These are phyloP conservation scores for Terebella lapidaria DNA, from an alignment of 2,888 invertebrate genomes.

Conservation along the genomic window DNA sequence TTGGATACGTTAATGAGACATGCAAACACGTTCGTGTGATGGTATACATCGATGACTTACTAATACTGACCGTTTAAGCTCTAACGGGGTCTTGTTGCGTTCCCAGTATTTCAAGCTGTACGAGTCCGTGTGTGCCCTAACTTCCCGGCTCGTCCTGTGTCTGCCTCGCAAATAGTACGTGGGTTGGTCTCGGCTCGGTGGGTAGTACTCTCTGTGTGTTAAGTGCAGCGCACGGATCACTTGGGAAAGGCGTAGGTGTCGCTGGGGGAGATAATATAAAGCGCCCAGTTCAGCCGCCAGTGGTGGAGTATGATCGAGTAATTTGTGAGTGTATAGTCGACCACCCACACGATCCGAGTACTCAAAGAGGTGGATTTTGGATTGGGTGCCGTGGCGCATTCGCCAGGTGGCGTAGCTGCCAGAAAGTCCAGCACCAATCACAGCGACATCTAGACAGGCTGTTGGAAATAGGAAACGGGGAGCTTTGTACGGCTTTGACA, in stretches of 20 bases:
- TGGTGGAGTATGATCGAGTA: background rate
- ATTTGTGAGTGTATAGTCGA: slow-evolving; percentile 11
- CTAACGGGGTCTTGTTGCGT: slow-evolving; percentile 1
- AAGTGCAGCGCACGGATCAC: slow-evolving; percentile 21
- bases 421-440: slow-evolving; percentile 21
- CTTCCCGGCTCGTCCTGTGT: slow-evolving; percentile 2
- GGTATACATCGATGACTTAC: too few relatives aligned
- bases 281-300: slow-evolving; percentile 16
- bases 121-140: slow-evolving; percentile 2
- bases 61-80: slow-evolving; percentile 6
- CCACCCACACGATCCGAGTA: slow-evolving; percentile 16
- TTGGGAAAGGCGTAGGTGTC: slow-evolving; percentile 11
- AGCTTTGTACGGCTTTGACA: too few relatives aligned
- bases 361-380: slow-evolving; percentile 17
- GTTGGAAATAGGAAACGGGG: background rate
- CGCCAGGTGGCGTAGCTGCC: slow-evolving; percentile 23
- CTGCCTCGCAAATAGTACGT: slow-evolving; percentile 20
- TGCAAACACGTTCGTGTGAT: too few relatives aligned
- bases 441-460: slow-evolving; percentile 22
- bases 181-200: slow-evolving; percentile 20
- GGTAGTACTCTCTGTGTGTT: slow-evolving; percentile 8
- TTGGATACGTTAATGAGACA: too few relatives aligned
- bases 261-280: slow-evolving; percentile 19
- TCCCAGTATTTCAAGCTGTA: slow-evolving; percentile 13
- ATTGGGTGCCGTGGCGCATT: slow-evolving; percentile 4